A percentile compares a stretch with the other conserved stretches of the same genome.
phyloP scores from a whole-genome alignment of 2,797 vertebrate genomes.

The Uromys caudimaculatus region DNA sequence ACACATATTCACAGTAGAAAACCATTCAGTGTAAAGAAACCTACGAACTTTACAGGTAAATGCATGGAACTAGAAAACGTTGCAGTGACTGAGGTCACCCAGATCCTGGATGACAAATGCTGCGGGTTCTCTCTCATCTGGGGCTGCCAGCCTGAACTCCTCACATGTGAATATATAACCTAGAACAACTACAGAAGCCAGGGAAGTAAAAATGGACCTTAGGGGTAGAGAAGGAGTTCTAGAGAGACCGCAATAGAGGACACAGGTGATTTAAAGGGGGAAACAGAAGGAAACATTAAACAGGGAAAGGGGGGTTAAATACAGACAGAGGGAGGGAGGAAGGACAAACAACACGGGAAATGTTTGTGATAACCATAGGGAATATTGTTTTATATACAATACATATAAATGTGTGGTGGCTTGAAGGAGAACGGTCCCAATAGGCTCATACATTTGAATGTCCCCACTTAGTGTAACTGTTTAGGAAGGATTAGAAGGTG shows the following conservation, averaged over 20 bases:
- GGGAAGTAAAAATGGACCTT: not conserved
- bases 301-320: not conserved
- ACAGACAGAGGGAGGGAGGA: not conserved
- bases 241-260: not conserved
- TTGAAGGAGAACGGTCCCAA: not conserved
- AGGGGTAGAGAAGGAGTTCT: not conserved
- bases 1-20: not conserved
- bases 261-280: not conserved
- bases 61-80: not conserved
- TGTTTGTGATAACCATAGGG: not conserved
- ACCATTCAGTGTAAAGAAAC: not conserved
- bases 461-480: not conserved
- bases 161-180: not conserved
- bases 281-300: not conserved
- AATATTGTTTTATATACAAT: not conserved
- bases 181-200: not conserved
- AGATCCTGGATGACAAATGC: too few species aligned
- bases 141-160: not conserved
- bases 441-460: not conserved
- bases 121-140: not conserved
- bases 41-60: not conserved
- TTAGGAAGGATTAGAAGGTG: not conserved
- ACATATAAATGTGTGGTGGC: not conserved
- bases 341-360: too few species aligned
- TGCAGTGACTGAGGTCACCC: not conserved